Conservation (phyloP, 2,113 vertebrate genomes). For the Procapra przewalskii region DNA sequence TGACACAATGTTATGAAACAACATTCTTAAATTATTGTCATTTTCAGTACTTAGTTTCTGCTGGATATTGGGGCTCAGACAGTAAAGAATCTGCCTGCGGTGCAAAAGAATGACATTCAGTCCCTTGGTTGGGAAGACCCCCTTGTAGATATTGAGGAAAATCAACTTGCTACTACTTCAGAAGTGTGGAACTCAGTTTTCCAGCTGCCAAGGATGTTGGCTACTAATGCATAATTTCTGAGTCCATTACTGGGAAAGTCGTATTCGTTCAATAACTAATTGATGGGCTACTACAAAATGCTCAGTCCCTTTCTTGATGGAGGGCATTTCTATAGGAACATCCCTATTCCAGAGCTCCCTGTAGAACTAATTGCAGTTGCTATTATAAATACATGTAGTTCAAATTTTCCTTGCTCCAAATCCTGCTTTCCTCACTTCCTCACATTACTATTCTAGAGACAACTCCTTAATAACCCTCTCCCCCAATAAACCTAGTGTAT, state of each 20-base stretch:
- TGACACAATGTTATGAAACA: not conserved
- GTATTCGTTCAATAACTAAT: not conserved
- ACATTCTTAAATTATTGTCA: not conserved
- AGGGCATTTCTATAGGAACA: not conserved
- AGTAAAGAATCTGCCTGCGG: fast-evolving
- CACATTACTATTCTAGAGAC: not conserved
- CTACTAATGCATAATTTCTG: not conserved
- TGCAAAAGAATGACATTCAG: not conserved
- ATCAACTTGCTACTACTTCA: not conserved
- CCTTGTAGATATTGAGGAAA: not conserved
- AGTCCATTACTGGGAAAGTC: not conserved
- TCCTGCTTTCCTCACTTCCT: not conserved
- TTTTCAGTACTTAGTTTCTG: not conserved
- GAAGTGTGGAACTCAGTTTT: not conserved
- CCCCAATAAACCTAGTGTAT: not conserved
- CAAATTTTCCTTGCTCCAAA: not conserved
- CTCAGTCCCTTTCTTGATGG: not conserved
- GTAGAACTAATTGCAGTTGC: not conserved
- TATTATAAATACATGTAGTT: not conserved
- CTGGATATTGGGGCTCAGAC: not conserved
- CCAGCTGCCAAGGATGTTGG: not conserved
- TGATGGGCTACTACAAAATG: not conserved
- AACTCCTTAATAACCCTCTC: not conserved
- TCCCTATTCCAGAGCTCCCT: not conserved
- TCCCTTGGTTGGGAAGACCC: not conserved